These are phyloP conservation scores for Synergus umbraculus DNA, from an alignment of 2,888 invertebrate species.

Conservation along the genomic window DNA sequence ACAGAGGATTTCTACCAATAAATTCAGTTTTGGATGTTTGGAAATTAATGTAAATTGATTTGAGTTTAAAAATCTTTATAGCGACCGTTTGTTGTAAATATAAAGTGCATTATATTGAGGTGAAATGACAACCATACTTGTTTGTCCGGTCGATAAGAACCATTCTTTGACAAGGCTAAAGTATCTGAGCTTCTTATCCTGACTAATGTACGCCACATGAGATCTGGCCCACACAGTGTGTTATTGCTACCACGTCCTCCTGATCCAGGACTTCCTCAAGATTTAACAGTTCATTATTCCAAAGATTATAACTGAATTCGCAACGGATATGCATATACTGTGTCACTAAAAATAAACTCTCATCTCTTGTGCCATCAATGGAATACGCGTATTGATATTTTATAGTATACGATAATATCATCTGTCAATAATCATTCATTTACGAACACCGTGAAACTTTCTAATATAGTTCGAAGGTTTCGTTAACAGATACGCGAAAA, in stretches of 20 bases:
- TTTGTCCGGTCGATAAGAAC: constrained; percentile 47
- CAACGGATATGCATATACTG: constrained; percentile 10
- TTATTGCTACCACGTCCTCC: constrained; percentile 2
- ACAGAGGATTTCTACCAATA: background rate
- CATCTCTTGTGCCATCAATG: constrained; percentile 55
- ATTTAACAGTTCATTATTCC: constrained; percentile 38
- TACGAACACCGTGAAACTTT: background rate
- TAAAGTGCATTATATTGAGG: constrained; percentile 36
- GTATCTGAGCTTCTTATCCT: constrained; percentile 44
- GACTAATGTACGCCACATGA: constrained; percentile 30
- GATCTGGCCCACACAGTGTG: constrained; percentile 37
- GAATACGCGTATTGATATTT: constrained; percentile 46
- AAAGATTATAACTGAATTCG: constrained; percentile 37
- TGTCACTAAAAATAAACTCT: background rate
- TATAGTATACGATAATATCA: constrained; percentile 66
- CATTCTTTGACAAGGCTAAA: constrained; percentile 43
- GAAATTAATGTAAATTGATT: background rate
- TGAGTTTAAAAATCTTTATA: background rate
- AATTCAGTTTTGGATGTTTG: background rate
- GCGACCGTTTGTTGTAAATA: background rate
- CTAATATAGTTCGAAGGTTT: constrained; percentile 51
- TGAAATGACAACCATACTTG: constrained; percentile 35
- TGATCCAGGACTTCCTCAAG: background rate
- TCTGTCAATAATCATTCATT: constrained; percentile 67
- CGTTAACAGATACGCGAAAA: constrained; percentile 64